These are phyloP conservation scores for Dasyprocta punctata DNA, from an alignment of 2,113 vertebrate species.

Conservation along the genomic window DNA sequence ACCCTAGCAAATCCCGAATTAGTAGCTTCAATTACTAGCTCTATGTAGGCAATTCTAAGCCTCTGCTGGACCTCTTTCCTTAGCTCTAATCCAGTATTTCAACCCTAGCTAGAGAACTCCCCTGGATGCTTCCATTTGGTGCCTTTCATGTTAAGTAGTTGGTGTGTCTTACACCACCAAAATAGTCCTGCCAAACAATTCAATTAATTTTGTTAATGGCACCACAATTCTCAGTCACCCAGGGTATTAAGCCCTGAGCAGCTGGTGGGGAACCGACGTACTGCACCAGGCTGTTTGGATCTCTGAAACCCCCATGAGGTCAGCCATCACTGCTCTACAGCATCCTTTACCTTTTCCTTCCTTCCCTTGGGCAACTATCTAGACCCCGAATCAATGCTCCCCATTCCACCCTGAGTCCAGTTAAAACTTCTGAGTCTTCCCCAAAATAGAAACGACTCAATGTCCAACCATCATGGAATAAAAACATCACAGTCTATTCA, in stretches of 20 bases:
- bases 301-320: background rate
- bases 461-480: background rate
- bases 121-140: background rate
- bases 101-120: conserved; percentile 33
- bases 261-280: background rate
- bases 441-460: background rate
- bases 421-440: background rate
- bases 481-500: background rate
- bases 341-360: background rate
- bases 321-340: background rate
- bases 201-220: conserved; percentile 19
- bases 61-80: background rate
- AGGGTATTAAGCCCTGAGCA: background rate
- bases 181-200: conserved; percentile 19
- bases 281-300: background rate
- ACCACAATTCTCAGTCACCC: background rate
- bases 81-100: conserved; percentile 38
- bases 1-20: conserved; percentile 45
- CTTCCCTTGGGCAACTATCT: background rate
- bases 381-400: background rate
- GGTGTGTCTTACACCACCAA: conserved; percentile 39
- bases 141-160: background rate
- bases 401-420: background rate
- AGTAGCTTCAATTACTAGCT: conserved; percentile 54
- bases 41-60: conserved; percentile 9